Evolutionary conservation across 2,113 vertebrate species (phyloP).

Genomic region (Oncorhynchus clarkii): DNA sequence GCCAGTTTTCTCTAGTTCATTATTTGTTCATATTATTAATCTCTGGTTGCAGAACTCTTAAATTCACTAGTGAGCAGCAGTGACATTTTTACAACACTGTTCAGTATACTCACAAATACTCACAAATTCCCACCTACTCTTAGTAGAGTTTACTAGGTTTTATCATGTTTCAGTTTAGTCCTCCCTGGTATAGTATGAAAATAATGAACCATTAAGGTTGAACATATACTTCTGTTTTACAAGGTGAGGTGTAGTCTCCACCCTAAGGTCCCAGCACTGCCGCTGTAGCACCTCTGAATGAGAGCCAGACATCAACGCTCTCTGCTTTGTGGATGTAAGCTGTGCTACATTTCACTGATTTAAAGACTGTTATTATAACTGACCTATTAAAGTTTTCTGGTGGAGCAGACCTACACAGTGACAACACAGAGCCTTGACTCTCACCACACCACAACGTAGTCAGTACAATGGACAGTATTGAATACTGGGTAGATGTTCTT

Average conservation of each 20-base stretch:
- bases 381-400: conserved; percentile 53
- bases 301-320: conserved; percentile 58
- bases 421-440: conserved; percentile 21
- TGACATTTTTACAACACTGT: not conserved
- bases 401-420: conserved; percentile 37
- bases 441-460: conserved; percentile 17
- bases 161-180: too few species aligned
- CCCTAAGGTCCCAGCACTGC: conserved; percentile 22
- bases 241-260: conserved; percentile 58
- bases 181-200: not conserved
- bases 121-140: too few species aligned
- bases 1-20: too few species aligned
- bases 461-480: conserved; percentile 56
- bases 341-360: conserved; percentile 27
- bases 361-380: conserved; percentile 64
- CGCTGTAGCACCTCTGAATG: conserved; percentile 41
- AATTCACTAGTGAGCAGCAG: not conserved
- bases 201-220: conserved; percentile 25
- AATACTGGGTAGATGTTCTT: conserved; percentile 32
- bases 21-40: too few species aligned
- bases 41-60: not conserved
- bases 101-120: too few species aligned
- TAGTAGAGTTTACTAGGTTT: too few species aligned
- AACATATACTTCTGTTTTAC: conserved; percentile 26
- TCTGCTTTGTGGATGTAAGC: conserved; percentile 54